Evolutionary conservation across 2,888 invertebrate genomes (phyloP).

Genomic region (Philopedon plagiatum): DNA sequence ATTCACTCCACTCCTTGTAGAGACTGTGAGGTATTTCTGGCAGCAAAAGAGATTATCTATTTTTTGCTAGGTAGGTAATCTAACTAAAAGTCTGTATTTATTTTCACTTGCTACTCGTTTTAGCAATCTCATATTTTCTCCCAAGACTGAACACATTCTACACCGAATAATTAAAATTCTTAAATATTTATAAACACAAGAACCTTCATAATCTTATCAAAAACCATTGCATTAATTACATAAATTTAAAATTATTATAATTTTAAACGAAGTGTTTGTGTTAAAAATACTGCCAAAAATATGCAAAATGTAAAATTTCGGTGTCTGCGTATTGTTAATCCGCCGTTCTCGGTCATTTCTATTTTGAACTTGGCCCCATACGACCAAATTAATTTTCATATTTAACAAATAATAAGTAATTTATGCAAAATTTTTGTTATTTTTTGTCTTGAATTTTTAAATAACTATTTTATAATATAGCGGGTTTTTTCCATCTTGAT

Average conservation of each 20-base stretch:
- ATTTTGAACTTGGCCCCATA: constrained; percentile 1
- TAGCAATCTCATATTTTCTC: no score
- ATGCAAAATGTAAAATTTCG: neutral
- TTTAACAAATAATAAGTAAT: neutral
- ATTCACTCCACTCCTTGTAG: no score
- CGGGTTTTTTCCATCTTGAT: neutral
- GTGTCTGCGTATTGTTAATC: neutral
- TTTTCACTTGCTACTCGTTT: no score
- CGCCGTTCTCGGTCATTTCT: neutral
- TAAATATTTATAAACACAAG: neutral
- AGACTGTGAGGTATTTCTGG: no score
- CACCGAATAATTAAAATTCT: neutral
- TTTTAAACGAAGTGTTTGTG: no score
- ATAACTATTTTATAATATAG: neutral
- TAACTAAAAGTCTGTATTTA: no score
- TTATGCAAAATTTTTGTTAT: neutral
- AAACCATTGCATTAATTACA: neutral
- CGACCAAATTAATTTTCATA: neutral
- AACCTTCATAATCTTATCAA: neutral
- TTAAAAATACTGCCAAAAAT: neutral
- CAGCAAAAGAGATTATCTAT: no score
- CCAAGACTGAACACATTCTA: neutral
- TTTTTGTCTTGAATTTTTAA: neutral
- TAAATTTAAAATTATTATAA: neutral
- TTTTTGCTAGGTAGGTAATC: no score